Evolutionary conservation across 35 echinoderm and acorn worm genomes (phyloP).

Genomic region (Lytechinus variegatus): DNA sequence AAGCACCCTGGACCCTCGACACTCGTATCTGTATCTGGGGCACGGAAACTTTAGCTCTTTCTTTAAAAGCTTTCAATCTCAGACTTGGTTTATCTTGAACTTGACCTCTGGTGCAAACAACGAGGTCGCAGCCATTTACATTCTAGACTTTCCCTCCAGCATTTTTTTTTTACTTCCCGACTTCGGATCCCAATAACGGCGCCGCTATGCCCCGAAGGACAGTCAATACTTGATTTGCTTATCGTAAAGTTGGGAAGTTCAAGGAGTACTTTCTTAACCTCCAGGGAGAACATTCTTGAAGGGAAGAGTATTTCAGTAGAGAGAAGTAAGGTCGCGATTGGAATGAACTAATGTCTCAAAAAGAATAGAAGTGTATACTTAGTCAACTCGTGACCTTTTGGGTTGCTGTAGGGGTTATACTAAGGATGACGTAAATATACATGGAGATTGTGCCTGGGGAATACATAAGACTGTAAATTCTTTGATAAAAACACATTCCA

Average conservation of each 20-base stretch:
- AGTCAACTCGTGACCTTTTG: not conserved
- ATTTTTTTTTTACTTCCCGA: not conserved
- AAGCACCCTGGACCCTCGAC: not conserved
- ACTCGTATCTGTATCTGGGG: not conserved
- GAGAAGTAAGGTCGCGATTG: not conserved
- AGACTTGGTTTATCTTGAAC: slow-evolving; percentile 18
- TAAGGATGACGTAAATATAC: not conserved
- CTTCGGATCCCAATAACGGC: not conserved
- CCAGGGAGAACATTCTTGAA: not conserved
- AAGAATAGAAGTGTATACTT: not conserved
- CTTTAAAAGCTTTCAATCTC: not conserved
- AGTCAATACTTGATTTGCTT: not conserved
- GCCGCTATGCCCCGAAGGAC: not conserved
- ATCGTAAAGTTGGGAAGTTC: not conserved
- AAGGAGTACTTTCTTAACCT: not conserved
- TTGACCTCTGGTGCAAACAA: slow-evolving; percentile 4
- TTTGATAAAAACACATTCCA: no score
- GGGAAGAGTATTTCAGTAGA: not conserved
- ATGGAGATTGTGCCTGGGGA: not conserved
- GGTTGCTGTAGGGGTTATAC: not conserved
- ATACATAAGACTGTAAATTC: not conserved
- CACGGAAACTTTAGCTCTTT: not conserved
- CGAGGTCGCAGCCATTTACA: not conserved
- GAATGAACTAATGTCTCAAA: not conserved
- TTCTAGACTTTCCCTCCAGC: not conserved